These are phyloP conservation scores for Acleris cristana DNA, from an alignment of 2,888 invertebrate genomes.

Conservation along the genomic window DNA sequence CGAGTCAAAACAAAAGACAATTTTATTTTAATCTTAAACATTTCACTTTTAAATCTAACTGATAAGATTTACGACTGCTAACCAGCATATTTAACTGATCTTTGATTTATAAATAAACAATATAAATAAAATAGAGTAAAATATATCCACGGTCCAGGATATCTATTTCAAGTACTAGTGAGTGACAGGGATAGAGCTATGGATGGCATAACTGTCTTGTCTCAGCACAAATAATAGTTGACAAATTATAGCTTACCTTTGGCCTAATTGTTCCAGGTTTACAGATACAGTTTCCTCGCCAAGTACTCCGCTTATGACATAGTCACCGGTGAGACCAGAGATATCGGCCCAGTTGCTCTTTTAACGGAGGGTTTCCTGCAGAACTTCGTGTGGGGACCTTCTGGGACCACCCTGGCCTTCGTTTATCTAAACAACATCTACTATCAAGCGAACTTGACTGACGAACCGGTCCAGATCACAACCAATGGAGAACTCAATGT, in stretches of 20 bases:
- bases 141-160: too few species aligned
- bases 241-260: neutral
- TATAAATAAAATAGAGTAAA: too few species aligned
- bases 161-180: too few species aligned
- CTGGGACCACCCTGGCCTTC: constrained; percentile 88
- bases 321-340: constrained; percentile 67
- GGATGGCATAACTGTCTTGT: too few species aligned
- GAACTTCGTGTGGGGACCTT: constrained; percentile 90
- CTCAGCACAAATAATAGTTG: too few species aligned
- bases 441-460: constrained; percentile 84
- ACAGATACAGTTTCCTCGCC: constrained; percentile 91
- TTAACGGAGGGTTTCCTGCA: constrained; percentile 82
- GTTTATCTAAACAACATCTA: constrained; percentile 90
- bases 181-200: too few species aligned
- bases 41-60: too few species aligned
- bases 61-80: too few species aligned
- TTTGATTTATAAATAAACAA: too few species aligned
- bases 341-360: constrained; percentile 57
- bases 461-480: constrained; percentile 84
- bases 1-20: too few species aligned
- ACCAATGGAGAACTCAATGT: constrained; percentile 83
- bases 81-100: too few species aligned
- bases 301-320: constrained; percentile 88
- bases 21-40: too few species aligned
- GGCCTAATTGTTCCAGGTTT: constrained; percentile 81